These are phyloP conservation scores for Lophura nycthemera DNA, from an alignment of 2,113 vertebrate genomes.

Conservation along the genomic window DNA sequence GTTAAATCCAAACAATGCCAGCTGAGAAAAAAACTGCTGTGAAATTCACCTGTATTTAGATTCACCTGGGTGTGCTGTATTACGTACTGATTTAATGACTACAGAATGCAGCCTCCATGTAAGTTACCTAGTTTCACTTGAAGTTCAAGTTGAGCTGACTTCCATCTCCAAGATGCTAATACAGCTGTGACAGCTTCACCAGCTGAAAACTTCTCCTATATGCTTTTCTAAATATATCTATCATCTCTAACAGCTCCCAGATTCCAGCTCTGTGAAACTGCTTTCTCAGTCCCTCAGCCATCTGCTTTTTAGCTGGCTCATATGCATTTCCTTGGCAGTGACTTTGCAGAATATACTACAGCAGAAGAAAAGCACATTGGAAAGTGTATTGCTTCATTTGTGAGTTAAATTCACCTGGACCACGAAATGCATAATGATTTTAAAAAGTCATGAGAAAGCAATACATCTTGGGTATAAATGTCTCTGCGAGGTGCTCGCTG, in stretches of 20 bases:
- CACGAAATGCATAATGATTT: background rate
- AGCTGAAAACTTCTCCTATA: background rate
- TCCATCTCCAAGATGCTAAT: background rate
- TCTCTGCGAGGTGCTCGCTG: background rate
- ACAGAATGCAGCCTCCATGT: background rate
- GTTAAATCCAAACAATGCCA: background rate
- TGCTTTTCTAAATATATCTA: background rate
- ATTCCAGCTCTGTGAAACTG: background rate
- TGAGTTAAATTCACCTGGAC: background rate
- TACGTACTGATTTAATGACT: background rate
- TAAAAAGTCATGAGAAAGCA: background rate
- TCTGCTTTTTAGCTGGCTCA: background rate
- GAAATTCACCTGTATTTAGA: background rate
- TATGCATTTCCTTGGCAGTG: background rate
- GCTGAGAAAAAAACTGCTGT: background rate
- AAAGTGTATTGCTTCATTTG: background rate
- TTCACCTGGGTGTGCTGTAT: rapidly evolving
- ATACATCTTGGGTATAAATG: background rate
- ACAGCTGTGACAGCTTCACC: background rate
- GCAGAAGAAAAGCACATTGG: background rate
- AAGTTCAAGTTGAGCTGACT: background rate
- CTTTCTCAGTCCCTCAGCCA: background rate
- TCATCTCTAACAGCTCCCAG: background rate
- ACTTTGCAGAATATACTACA: background rate
- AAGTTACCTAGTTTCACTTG: background rate